These are phyloP conservation scores for Callimico goeldii DNA, from an alignment of 2,797 vertebrate species.

Conservation along the genomic window DNA sequence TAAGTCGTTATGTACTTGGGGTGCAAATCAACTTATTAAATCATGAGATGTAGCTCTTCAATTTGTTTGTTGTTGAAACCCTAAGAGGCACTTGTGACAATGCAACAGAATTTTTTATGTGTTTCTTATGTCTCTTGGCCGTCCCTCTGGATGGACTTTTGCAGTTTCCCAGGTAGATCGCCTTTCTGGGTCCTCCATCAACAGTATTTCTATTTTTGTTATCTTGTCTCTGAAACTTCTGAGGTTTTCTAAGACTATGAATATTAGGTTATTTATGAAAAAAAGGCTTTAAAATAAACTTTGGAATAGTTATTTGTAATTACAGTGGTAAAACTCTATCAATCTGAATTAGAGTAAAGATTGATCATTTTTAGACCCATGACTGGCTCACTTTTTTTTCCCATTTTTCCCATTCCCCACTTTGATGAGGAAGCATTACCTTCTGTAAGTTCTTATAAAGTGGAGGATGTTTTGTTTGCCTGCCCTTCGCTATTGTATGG, in stretches of 20 bases:
- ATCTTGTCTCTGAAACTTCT: neutral
- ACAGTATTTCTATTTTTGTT: neutral
- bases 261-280: neutral
- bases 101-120: neutral
- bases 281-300: neutral
- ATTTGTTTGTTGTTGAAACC: neutral
- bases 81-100: neutral
- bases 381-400: neutral
- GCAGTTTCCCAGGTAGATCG: neutral
- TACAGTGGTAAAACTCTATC: neutral
- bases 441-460: neutral
- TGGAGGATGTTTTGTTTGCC: neutral
- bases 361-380: neutral
- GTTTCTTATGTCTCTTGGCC: neutral
- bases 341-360: neutral
- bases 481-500: neutral
- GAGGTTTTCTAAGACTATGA: neutral
- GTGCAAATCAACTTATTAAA: neutral
- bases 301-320: neutral
- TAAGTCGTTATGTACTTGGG: neutral
- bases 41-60: neutral
- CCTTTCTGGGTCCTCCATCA: neutral
- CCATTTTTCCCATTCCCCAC: neutral
- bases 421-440: neutral
- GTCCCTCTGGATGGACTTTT: neutral